Conservation (phyloP, 2,888 invertebrate species). For the Luperina testacea region DNA sequence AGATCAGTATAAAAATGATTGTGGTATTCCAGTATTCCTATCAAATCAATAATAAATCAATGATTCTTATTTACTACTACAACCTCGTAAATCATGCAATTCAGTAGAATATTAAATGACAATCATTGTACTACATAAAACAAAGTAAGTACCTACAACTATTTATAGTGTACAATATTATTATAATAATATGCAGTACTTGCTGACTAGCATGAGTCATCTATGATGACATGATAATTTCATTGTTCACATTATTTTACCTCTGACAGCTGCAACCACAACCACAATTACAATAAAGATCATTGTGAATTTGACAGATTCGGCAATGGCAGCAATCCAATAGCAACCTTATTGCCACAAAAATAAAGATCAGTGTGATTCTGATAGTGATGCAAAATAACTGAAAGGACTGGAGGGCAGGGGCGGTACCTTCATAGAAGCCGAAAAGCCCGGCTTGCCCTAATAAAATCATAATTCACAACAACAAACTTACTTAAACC, state of each 20-base stretch:
- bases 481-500: no score
- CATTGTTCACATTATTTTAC: background rate
- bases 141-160: background rate
- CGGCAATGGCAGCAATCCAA: background rate
- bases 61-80: background rate
- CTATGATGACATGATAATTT: constrained; percentile 14
- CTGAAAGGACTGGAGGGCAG: background rate
- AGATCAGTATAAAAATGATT: background rate
- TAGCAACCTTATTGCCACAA: background rate
- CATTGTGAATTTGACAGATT: background rate
- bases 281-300: background rate
- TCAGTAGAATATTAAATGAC: background rate
- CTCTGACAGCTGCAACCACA: background rate
- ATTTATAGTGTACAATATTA: background rate
- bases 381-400: background rate
- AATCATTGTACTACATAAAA: constrained; percentile 1
- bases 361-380: background rate
- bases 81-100: background rate
- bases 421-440: no score
- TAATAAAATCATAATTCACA: no score
- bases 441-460: no score
- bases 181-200: constrained; percentile 3
- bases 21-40: background rate
- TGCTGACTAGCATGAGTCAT: constrained; percentile 44
- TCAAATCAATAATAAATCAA: background rate